phyloP scores from a whole-genome alignment of 2,113 vertebrate genomes.

The Anas platyrhynchos region DNA sequence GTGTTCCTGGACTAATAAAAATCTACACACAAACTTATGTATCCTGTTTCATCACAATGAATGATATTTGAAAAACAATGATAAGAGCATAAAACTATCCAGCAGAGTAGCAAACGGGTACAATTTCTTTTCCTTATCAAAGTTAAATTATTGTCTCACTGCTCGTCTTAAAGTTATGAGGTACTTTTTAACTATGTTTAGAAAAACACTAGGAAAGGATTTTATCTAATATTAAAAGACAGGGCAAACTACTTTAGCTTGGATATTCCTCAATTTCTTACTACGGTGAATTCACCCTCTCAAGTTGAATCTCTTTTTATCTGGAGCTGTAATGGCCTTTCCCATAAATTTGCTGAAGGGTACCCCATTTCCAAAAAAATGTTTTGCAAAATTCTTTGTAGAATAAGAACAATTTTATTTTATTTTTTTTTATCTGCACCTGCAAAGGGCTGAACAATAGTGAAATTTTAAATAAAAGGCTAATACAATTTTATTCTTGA shows the following conservation, averaged over 20 bases:
- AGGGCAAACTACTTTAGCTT: background rate
- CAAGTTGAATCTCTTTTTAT: background rate
- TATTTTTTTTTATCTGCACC: background rate
- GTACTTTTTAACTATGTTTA: background rate
- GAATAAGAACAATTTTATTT: background rate
- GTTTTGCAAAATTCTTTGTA: background rate
- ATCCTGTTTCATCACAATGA: background rate
- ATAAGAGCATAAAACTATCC: constrained; percentile 7
- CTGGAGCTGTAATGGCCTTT: background rate
- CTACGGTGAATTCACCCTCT: background rate
- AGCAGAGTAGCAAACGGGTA: background rate
- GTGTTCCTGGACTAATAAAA: background rate
- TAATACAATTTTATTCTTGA: background rate
- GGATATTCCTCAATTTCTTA: background rate
- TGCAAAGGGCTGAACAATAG: background rate
- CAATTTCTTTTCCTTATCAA: background rate
- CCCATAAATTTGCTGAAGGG: background rate
- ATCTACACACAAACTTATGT: background rate
- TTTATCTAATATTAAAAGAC: constrained; percentile 11
- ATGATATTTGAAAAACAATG: background rate
- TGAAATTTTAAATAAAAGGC: background rate
- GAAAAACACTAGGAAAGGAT: background rate
- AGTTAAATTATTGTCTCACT: background rate
- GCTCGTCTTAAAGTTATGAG: background rate
- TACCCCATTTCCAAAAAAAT: background rate